Conservation (phyloP, 2,113 vertebrate genomes). For the Ranitomeya imitator region DNA sequence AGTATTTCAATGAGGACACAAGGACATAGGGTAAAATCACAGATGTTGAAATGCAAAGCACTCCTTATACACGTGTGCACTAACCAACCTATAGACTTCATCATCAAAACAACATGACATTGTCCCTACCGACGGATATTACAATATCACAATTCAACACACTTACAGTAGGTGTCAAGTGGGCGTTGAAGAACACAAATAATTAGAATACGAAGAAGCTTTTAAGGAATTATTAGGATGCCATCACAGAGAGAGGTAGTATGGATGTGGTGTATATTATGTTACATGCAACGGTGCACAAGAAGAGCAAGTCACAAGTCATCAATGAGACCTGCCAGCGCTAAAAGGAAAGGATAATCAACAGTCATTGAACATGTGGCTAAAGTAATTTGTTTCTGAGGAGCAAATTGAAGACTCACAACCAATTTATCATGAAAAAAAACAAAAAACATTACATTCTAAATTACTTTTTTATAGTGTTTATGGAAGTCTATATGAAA, state of each 20-base stretch:
- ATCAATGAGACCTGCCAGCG: neutral
- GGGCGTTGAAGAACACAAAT: neutral
- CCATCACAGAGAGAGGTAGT: no score
- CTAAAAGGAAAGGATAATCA: neutral
- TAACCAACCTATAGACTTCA: neutral
- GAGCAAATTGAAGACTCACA: neutral
- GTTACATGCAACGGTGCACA: neutral
- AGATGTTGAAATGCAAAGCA: neutral
- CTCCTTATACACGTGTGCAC: neutral
- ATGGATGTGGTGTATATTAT: no score
- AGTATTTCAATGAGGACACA: neutral
- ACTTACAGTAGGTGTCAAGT: neutral
- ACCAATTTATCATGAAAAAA: no score
- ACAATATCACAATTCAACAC: neutral
- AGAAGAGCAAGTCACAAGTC: neutral
- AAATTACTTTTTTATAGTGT: no score
- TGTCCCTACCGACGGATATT: neutral
- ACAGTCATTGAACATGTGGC: neutral
- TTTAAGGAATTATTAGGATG: neutral
- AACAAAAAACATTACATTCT: no score
- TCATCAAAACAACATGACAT: no score
- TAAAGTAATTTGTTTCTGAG: neutral
- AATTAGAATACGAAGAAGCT: neutral
- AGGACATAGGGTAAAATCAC: neutral
- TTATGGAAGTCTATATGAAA: no score